phyloP scores from a whole-genome alignment of 2,888 invertebrate species.

The Carpatolechia fugitivella region DNA sequence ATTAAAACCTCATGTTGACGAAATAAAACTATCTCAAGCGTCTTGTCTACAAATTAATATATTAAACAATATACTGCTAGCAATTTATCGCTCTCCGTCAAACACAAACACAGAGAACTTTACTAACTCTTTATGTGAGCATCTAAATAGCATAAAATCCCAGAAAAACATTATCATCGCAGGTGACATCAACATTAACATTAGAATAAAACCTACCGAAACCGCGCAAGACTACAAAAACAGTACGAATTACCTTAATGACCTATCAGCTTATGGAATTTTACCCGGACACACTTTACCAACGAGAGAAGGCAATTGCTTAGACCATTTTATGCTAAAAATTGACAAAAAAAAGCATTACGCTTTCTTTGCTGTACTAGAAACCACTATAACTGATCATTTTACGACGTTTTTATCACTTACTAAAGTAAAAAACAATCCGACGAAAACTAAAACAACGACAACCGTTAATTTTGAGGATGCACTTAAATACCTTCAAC shows the following conservation, averaged over 20 bases:
- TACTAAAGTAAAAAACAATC: neutral
- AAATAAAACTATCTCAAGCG: neutral
- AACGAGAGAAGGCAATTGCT: neutral
- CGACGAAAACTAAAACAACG: neutral
- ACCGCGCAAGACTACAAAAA: neutral
- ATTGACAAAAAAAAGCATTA: neutral
- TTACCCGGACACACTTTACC: conserved; percentile 10
- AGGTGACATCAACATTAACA: conserved; percentile 14
- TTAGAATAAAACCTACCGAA: neutral
- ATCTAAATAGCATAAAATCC: neutral
- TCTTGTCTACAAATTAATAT: neutral
- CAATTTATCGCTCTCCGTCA: conserved; percentile 14
- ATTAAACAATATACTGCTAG: conserved; percentile 1
- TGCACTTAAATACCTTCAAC: neutral
- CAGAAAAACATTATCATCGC: conserved; percentile 2
- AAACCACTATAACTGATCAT: conserved; percentile 1
- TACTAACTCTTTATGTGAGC: neutral
- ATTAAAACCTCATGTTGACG: neutral
- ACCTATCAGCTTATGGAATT: conserved; percentile 7
- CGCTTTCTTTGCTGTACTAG: neutral
- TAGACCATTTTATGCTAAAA: conserved; percentile 12
- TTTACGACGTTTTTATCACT: neutral
- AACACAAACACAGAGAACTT: conserved; percentile 1
- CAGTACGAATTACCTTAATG: conserved; percentile 14
- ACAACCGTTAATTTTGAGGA: neutral